Percentiles rank a stretch among this genome's conserved stretches.
phyloP scores from a whole-genome alignment of 2,888 invertebrate genomes.

The Coelinius sp. region DNA sequence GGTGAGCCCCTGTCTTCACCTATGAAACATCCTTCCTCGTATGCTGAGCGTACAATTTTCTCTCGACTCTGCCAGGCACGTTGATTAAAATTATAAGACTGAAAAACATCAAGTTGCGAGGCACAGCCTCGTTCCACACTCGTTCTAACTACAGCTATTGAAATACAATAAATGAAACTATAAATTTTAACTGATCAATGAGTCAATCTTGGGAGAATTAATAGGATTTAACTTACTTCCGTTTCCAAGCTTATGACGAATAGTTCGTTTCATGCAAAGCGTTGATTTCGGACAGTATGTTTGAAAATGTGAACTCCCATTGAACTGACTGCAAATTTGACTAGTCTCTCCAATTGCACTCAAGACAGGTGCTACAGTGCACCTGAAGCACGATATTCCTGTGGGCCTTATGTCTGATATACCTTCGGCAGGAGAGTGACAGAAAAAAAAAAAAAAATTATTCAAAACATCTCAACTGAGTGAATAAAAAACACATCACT shows the following conservation, averaged over 20 bases:
- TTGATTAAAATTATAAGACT: conserved; percentile 74
- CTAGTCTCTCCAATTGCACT: conserved; percentile 75
- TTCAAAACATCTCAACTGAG: neutral
- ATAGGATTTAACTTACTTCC: conserved; percentile 78
- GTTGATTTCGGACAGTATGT: conserved; percentile 86
- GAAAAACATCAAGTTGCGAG: conserved; percentile 78
- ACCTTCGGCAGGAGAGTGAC: conserved; percentile 43
- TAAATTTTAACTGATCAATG: neutral
- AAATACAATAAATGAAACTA: neutral
- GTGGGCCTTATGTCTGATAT: conserved; percentile 64
- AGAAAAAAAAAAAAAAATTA: neutral
- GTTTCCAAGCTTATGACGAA: conserved; percentile 73
- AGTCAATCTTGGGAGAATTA: neutral
- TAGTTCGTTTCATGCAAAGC: conserved; percentile 84
- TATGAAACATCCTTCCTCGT: conserved; percentile 79
- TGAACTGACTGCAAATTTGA: conserved; percentile 83
- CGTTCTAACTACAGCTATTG: conserved; percentile 73
- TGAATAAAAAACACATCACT: neutral
- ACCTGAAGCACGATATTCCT: conserved; percentile 82
- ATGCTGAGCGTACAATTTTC: conserved; percentile 78
- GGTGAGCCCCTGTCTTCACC: conserved; percentile 78
- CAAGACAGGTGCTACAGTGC: conserved; percentile 77
- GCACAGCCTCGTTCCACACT: conserved; percentile 82
- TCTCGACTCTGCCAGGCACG: conserved; percentile 77
- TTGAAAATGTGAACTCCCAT: conserved; percentile 79